Evolutionary conservation across 2,888 invertebrate species (phyloP).

Genomic region (Synergus gifuensis): DNA sequence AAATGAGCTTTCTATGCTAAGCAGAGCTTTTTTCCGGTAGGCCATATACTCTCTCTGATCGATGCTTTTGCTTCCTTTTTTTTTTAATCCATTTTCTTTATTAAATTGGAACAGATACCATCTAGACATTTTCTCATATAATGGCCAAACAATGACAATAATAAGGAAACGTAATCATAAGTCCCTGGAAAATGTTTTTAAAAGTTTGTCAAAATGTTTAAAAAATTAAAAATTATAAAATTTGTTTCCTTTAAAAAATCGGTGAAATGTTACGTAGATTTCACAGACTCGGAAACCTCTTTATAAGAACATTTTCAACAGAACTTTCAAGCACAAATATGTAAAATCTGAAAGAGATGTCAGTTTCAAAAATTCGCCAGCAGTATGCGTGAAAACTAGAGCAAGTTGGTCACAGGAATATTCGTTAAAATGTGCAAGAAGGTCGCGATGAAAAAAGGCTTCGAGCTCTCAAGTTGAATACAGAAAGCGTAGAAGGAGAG

Average conservation of each 20-base stretch:
- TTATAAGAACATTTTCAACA: neutral
- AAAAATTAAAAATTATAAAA: too few species aligned
- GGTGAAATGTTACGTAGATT: too few species aligned
- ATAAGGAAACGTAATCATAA: too few species aligned
- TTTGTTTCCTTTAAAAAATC: too few species aligned
- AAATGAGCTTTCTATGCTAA: constrained; percentile 57
- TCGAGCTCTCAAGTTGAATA: constrained; percentile 51
- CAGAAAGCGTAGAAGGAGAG: constrained; percentile 50
- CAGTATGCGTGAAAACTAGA: constrained; percentile 5
- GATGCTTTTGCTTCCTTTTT: neutral
- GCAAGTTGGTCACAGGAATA: constrained; percentile 12
- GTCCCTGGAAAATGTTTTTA: too few species aligned
- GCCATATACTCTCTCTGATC: constrained; percentile 22
- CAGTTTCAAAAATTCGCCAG: neutral
- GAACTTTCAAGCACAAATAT: neutral
- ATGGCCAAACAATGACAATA: too few species aligned
- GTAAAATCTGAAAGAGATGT: neutral
- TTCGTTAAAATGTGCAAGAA: constrained; percentile 33
- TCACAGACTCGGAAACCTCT: neutral
- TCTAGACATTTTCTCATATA: too few species aligned
- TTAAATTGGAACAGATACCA: neutral
- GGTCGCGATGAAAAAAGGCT: constrained; percentile 46
- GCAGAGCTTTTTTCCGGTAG: constrained; percentile 51
- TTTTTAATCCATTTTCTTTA: neutral
- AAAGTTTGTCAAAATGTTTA: too few species aligned